Conservation (phyloP, 2,113 vertebrate genomes). For the Lynx canadensis region DNA sequence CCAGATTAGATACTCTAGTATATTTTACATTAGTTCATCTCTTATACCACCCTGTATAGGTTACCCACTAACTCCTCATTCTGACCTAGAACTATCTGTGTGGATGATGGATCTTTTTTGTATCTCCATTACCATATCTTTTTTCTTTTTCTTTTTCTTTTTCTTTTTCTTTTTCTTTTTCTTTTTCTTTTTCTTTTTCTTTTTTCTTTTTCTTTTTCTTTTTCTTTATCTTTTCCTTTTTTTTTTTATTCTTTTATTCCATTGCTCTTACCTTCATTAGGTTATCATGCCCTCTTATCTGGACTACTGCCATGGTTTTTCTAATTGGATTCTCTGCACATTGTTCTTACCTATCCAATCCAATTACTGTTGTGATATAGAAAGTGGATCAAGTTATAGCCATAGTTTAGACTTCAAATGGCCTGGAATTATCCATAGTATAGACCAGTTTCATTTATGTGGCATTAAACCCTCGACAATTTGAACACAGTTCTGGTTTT, state of each 20-base stretch:
- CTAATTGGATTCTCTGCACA: background rate
- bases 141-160: background rate
- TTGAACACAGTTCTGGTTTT: background rate
- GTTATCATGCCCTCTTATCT: background rate
- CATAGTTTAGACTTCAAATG: background rate
- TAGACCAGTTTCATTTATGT: background rate
- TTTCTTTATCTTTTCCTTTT: background rate
- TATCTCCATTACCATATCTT: background rate
- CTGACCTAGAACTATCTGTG: background rate
- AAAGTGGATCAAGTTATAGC: background rate
- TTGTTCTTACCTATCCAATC: background rate
- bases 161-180: background rate
- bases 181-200: background rate
- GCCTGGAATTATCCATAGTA: background rate
- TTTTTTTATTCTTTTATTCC: background rate
- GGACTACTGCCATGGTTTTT: background rate
- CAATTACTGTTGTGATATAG: background rate
- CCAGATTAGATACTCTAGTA: background rate
- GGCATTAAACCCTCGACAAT: background rate
- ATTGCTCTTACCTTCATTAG: background rate
- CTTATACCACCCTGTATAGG: fast-evolving
- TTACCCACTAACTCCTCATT: background rate
- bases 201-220: background rate
- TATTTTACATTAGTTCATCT: background rate
- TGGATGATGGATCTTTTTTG: background rate